Base-by-base conservation (phyloP, 2,888 invertebrate species). In the Villa cingulata region DNA sequence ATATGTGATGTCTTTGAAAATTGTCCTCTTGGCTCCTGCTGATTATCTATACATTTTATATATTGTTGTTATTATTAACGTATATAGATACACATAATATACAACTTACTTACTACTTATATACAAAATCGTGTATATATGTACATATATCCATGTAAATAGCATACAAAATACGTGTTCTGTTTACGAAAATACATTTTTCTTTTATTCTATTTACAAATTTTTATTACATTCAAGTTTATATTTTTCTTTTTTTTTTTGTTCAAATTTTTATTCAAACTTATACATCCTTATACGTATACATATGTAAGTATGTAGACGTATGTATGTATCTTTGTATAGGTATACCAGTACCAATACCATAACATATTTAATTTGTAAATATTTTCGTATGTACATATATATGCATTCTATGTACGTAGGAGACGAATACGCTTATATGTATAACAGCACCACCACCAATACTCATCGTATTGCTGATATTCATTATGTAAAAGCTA, bases 11-110 rank as follows among this genome's bases (percentile, higher is more conserved):
- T 53, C 41, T 53, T 47, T n/a, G 43, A 51, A 53, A 53, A 53
- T 53, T 51, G 49, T 49, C 46, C 52, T 50, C 52, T 48, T 49
- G 52, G 44, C 52, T 50, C 52, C 46, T 49, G 52, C 51, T 53
- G 50, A 39, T 45, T 47, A n/a, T n/a, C n/a, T n/a, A n/a, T 51
- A 51, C 46, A 41, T 43, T 48, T 51, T 50, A 49, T 51, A 49
- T 51, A 45, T 38, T 23, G 7, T 23, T 6, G 23, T 23, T n/a
- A n/a, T n/a, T n/a, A n/a, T n/a, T n/a, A n/a, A n/a, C n/a, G n/a
- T n/a, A n/a, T n/a, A n/a, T n/a, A n/a, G n/a, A n/a, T n/a, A n/a
- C n/a, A n/a, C n/a, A n/a, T n/a, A n/a, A n/a, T n/a, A n/a, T n/a
- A n/a, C n/a, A n/a, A n/a, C n/a, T n/a, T n/a, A n/a, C n/a, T n/a